phyloP scores from a whole-genome alignment of 2,113 vertebrate genomes.

The Anoura caudifer region DNA sequence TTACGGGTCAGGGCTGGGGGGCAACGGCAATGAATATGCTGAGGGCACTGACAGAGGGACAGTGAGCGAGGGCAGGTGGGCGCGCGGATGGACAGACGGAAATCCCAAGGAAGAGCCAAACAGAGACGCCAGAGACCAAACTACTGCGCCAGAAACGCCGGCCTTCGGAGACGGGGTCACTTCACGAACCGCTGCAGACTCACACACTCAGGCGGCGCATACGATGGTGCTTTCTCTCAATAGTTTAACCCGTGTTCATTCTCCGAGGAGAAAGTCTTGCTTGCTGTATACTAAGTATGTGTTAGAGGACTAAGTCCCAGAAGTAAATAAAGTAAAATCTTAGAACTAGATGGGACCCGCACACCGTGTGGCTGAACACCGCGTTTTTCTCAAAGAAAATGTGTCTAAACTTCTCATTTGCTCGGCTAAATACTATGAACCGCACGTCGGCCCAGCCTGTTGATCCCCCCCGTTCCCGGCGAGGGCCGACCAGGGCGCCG shows the following conservation, averaged over 20 bases:
- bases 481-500: too few relatives aligned
- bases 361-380: neutral
- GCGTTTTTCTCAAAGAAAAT: neutral
- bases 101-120: too few relatives aligned
- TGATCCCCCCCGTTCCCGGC: neutral
- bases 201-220: fast-evolving
- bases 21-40: too few relatives aligned
- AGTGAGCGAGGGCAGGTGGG: too few relatives aligned
- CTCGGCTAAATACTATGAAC: neutral
- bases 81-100: too few relatives aligned
- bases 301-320: neutral
- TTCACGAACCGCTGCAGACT: too few relatives aligned
- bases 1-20: too few relatives aligned
- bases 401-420: neutral
- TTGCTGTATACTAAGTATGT: neutral
- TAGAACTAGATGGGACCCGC: neutral
- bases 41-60: too few relatives aligned
- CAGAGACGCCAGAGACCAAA: too few relatives aligned
- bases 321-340: neutral
- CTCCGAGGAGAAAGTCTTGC: neutral
- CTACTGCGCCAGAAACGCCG: too few relatives aligned
- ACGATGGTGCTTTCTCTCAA: neutral
- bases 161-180: neutral
- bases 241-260: neutral
- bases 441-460: neutral